Evolutionary conservation across 2,888 invertebrate species (phyloP).

Genomic region (Gari tellinella): DNA sequence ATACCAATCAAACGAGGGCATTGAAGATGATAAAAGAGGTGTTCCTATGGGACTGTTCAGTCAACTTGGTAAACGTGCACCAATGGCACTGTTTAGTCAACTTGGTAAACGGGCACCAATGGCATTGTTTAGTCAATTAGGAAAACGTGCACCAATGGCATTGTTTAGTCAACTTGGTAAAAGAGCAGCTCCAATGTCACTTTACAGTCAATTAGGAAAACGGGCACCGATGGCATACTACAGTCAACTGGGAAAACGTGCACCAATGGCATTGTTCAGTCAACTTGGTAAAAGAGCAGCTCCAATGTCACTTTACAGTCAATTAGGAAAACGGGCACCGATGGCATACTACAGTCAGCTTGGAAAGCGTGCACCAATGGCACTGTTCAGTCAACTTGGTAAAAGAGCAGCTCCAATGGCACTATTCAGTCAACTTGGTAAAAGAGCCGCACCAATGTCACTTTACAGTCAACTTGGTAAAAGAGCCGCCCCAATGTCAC

Average conservation of each 20-base stretch:
- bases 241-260: constrained; percentile 37
- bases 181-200: constrained; percentile 5
- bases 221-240: constrained; percentile 31
- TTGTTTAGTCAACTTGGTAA: constrained; percentile 37
- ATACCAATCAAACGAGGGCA: background rate
- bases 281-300: constrained; percentile 28
- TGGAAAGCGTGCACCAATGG: constrained; percentile 44
- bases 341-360: constrained; percentile 29
- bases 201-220: constrained; percentile 11
- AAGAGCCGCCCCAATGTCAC: no score
- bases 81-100: constrained; percentile 41
- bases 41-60: constrained; percentile 41
- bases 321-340: constrained; percentile 16
- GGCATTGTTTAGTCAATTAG: constrained; percentile 37
- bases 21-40: constrained; percentile 21
- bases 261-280: constrained; percentile 34
- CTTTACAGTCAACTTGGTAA: background rate
- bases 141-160: constrained; percentile 45
- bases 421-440: constrained; percentile 24
- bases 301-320: constrained; percentile 7
- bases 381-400: constrained; percentile 33
- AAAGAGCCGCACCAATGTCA: constrained; percentile 11
- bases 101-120: constrained; percentile 45
- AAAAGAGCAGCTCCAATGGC: constrained; percentile 41
- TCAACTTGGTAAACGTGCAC: constrained; percentile 42